Evolutionary conservation across 2,797 vertebrate genomes (phyloP).

Genomic region (Sphaeramia orbicularis): DNA sequence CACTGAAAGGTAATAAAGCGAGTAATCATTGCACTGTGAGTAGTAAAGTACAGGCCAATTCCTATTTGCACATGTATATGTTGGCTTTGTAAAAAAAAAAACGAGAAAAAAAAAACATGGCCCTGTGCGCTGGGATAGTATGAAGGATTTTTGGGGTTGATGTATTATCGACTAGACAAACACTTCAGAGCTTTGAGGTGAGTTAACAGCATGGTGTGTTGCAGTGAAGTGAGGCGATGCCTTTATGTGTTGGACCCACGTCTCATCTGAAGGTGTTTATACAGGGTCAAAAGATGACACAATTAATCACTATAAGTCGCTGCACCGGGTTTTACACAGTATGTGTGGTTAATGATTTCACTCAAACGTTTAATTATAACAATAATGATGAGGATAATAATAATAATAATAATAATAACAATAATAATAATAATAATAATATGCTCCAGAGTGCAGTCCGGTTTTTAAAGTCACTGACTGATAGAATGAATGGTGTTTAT

Average conservation of each 20-base stretch:
- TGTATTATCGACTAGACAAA: constrained; percentile 69
- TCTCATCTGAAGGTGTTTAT: constrained; percentile 84
- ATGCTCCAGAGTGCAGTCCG: constrained; percentile 77
- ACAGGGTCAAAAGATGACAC: constrained; percentile 94
- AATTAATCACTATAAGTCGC: constrained; percentile 86
- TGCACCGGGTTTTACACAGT: constrained; percentile 90
- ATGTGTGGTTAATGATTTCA: constrained; percentile 86
- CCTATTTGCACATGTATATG: constrained; percentile 98
- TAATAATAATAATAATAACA: constrained; percentile 31
- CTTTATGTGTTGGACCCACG: constrained; percentile 73
- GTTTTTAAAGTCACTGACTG: constrained; percentile 79
- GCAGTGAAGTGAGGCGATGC: constrained; percentile 69
- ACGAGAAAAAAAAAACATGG: constrained; percentile 18
- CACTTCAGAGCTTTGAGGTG: constrained; percentile 59
- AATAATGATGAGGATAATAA: constrained; percentile 21
- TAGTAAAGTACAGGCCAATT: constrained; percentile 95
- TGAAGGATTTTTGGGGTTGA: constrained; percentile 90
- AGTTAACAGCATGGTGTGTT: constrained; percentile 70
- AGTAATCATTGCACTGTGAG: constrained; percentile 98
- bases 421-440: constrained; percentile 41
- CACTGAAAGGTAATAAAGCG: constrained; percentile 78
- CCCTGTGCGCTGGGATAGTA: constrained; percentile 86
- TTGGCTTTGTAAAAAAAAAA: constrained; percentile 85
- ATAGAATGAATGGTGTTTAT: constrained; percentile 80
- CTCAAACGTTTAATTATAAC: constrained; percentile 77